Evolutionary conservation across 2,113 vertebrate genomes (phyloP).

Genomic region (Tricholaema leucomelas): DNA sequence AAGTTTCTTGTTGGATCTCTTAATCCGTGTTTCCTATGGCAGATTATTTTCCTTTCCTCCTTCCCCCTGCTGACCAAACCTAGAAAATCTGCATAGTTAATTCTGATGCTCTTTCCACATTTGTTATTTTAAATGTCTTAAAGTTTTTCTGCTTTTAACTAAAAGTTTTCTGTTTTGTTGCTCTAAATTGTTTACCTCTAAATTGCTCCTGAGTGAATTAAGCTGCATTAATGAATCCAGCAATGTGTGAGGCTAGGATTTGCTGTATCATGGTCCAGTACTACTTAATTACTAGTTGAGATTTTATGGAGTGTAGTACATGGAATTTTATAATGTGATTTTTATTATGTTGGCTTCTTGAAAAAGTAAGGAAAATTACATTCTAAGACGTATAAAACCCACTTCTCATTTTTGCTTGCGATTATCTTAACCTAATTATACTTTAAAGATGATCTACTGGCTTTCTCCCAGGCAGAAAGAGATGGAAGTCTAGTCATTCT

Average conservation of each 20-base stretch:
- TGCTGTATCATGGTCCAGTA: not conserved
- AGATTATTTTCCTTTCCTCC: not conserved
- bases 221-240: not conserved
- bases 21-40: not conserved
- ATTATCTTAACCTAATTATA: not conserved
- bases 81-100: not conserved
- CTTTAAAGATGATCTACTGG: not conserved
- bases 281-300: not conserved
- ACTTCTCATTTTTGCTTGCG: not conserved
- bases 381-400: not conserved
- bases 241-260: not conserved
- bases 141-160: not conserved
- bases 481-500: not conserved
- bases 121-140: not conserved
- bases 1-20: not conserved
- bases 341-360: not conserved
- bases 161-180: not conserved
- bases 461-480: not conserved
- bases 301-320: not conserved
- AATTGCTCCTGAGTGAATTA: not conserved
- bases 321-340: not conserved
- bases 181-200: not conserved
- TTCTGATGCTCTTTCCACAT: not conserved
- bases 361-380: not conserved
- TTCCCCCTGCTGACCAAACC: not conserved